A percentile compares a stretch with the other conserved stretches of the same genome.
These are phyloP conservation scores for Melipona quadrifasciata DNA, from an alignment of 1,140 invertebrate species.

Conservation along the genomic window DNA sequence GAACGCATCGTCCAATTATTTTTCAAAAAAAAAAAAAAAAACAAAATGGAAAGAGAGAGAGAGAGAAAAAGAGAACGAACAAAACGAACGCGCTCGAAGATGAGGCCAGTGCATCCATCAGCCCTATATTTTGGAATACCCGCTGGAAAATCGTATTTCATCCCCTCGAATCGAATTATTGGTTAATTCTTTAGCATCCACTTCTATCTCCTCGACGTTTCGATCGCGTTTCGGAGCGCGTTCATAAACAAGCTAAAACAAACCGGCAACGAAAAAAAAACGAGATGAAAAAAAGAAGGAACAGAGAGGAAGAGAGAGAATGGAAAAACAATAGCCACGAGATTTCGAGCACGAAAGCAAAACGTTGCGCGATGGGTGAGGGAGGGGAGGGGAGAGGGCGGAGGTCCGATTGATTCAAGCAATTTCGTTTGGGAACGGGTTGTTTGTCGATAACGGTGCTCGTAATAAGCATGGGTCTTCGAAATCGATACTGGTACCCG, in stretches of 20 bases:
- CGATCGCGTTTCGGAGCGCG: not conserved
- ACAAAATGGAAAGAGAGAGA: no score
- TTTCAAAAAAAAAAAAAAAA: not conserved
- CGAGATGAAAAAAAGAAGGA: no score
- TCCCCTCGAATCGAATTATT: not conserved
- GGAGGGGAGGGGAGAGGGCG: no score
- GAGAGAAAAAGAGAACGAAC: not conserved
- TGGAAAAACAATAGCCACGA: not conserved
- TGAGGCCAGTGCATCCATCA: not conserved
- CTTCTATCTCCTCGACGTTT: not conserved
- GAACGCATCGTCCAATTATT: not conserved
- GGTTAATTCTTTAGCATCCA: not conserved
- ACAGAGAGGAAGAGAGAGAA: not conserved
- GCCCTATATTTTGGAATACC: not conserved
- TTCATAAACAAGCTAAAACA: not conserved
- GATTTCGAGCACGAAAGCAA: not conserved
- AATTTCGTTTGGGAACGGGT: slow-evolving; percentile 24
- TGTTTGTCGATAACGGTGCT: slow-evolving; percentile 38
- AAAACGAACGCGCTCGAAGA: not conserved
- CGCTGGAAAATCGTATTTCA: not conserved
- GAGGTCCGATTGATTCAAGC: not conserved
- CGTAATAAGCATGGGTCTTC: slow-evolving; percentile 41
- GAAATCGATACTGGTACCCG: slow-evolving; percentile 71
- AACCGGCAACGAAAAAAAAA: no score
- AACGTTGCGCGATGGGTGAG: not conserved